Conservation (phyloP, 2,797 vertebrate species). For the Sciaenops ocellatus region DNA sequence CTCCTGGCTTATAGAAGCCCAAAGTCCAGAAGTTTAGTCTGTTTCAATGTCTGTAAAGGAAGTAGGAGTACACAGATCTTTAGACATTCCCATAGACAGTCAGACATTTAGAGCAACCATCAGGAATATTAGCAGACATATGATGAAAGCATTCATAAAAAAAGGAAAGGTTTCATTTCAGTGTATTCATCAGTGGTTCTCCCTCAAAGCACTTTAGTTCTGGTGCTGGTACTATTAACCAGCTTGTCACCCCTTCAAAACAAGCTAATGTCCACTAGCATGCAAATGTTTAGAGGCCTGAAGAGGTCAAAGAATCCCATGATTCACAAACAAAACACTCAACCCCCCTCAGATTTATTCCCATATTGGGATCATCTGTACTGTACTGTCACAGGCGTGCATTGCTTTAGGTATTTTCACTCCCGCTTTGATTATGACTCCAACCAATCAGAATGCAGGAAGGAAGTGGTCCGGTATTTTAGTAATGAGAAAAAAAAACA, state of each 20-base stretch:
- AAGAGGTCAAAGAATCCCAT: background rate
- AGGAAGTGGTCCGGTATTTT: background rate
- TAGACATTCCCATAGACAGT: no score
- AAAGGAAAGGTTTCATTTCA: background rate
- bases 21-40: no score
- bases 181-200: background rate
- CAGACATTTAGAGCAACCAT: no score
- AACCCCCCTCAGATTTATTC: background rate
- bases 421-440: background rate
- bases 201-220: background rate
- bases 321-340: no score
- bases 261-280: no score
- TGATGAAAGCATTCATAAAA: background rate
- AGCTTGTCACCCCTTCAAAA: no score
- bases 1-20: no score
- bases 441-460: slow-evolving; percentile 5
- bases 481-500: background rate
- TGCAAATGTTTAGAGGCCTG: no score
- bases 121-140: no score
- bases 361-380: background rate
- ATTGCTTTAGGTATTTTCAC: background rate
- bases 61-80: no score
- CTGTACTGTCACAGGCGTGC: background rate
- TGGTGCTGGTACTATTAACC: no score
- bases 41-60: no score